Conservation (phyloP, 2,888 invertebrate species). For the Leptinotarsa juncta region DNA sequence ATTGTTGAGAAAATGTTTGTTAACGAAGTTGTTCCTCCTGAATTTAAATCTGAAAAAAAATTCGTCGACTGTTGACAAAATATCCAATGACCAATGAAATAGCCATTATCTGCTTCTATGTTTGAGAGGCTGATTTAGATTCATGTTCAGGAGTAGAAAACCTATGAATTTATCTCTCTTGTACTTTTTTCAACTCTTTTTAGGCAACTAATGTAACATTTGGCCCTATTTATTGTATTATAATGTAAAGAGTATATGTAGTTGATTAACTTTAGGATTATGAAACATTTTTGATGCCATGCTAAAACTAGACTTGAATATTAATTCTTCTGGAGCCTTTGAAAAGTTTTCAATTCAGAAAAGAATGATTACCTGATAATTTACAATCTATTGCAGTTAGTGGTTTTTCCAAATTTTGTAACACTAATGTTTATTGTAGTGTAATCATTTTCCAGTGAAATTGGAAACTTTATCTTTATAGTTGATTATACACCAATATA, state of each 20-base stretch:
- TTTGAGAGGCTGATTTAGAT: background rate
- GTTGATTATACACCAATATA: constrained; percentile 21
- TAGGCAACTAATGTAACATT: constrained; percentile 7
- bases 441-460: constrained; percentile 9
- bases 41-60: background rate
- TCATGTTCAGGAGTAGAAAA: background rate
- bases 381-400: no score
- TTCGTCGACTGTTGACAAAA: no score
- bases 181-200: background rate
- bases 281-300: constrained; percentile 36
- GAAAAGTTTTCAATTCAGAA: constrained; percentile 3
- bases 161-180: background rate
- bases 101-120: background rate
- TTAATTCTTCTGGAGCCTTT: constrained; percentile 28
- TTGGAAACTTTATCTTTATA: background rate
- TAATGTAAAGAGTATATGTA: constrained; percentile 44
- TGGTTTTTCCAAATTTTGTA: no score
- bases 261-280: constrained; percentile 31
- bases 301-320: constrained; percentile 26
- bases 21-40: background rate
- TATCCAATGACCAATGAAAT: background rate
- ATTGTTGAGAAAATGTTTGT: constrained; percentile 4
- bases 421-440: no score
- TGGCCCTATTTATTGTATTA: constrained; percentile 44
- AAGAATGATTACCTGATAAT: background rate